phyloP scores from a whole-genome alignment of 2,888 invertebrate genomes.

The Meteorus colon region DNA sequence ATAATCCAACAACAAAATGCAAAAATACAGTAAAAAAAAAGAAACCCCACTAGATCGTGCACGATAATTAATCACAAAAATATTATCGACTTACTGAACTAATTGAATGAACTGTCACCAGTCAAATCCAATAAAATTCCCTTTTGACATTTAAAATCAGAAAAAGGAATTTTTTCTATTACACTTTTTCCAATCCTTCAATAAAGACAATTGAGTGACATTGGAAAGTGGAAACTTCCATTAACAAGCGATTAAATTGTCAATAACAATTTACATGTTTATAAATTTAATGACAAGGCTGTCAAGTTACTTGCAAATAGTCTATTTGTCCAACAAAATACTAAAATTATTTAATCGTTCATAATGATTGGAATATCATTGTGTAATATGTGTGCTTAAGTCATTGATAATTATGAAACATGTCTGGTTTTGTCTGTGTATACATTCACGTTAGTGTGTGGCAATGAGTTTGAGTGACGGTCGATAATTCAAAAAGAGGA shows the following conservation, averaged over 20 bases:
- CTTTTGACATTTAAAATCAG: background rate
- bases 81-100: too few species aligned
- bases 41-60: too few species aligned
- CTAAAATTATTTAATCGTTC: background rate
- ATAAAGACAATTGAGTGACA: background rate
- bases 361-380: background rate
- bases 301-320: slow-evolving; percentile 16
- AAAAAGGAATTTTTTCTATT: background rate
- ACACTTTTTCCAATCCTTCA: background rate
- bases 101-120: too few species aligned
- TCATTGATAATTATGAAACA: slow-evolving; percentile 1
- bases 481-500: slow-evolving; percentile 50
- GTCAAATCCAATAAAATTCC: too few species aligned
- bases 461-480: slow-evolving; percentile 20
- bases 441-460: background rate
- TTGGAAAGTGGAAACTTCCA: background rate
- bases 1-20: too few species aligned
- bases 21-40: too few species aligned
- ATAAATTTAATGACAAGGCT: background rate
- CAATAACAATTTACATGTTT: slow-evolving; percentile 18
- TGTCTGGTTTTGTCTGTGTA: background rate
- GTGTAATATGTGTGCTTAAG: slow-evolving; percentile 29
- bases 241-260: slow-evolving; percentile 12
- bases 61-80: too few species aligned
- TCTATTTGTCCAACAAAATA: slow-evolving; percentile 22